Conservation (phyloP, 2,888 invertebrate genomes). For the Ligdia adustata region DNA sequence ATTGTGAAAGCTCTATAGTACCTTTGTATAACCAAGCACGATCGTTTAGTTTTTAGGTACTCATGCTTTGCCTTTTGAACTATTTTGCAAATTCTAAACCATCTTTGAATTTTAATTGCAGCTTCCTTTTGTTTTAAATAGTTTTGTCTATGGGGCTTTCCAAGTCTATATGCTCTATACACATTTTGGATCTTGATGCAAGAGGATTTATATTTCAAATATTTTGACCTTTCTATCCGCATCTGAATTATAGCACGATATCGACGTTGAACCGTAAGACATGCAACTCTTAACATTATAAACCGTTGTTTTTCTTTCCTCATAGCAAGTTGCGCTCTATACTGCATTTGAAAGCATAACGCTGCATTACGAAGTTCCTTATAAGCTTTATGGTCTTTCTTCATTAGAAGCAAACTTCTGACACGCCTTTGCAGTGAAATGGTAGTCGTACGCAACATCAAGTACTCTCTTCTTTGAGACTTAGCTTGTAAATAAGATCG, state of each 20-base stretch:
- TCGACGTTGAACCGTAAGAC: conserved; percentile 64
- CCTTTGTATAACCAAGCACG: conserved; percentile 72
- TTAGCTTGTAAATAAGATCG: conserved; percentile 43
- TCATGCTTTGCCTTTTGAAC: conserved; percentile 48
- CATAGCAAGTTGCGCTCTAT: conserved; percentile 61
- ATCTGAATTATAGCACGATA: conserved; percentile 65
- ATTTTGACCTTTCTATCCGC: conserved; percentile 54
- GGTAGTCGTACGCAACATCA: conserved; percentile 42
- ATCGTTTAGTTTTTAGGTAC: conserved; percentile 54
- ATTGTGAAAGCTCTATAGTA: conserved; percentile 60
- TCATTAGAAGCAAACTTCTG: conserved; percentile 64
- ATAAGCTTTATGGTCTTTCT: conserved; percentile 49
- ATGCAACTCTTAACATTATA: conserved; percentile 50
- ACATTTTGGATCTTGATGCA: conserved; percentile 64
- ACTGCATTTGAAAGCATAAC: conserved; percentile 60
- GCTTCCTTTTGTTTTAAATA: conserved; percentile 60
- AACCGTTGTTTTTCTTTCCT: conserved; percentile 46
- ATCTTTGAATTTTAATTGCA: conserved; percentile 68
- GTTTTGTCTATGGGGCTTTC: conserved; percentile 48
- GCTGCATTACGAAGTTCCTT: conserved; percentile 44
- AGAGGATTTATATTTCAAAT: conserved; percentile 50
- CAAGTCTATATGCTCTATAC: conserved; percentile 60
- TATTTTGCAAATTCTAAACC: conserved; percentile 64
- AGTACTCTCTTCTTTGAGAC: conserved; percentile 39
- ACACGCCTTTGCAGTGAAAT: conserved; percentile 64